Conservation (phyloP, 2,888 invertebrate species). For the Pterobdella sp. region DNA sequence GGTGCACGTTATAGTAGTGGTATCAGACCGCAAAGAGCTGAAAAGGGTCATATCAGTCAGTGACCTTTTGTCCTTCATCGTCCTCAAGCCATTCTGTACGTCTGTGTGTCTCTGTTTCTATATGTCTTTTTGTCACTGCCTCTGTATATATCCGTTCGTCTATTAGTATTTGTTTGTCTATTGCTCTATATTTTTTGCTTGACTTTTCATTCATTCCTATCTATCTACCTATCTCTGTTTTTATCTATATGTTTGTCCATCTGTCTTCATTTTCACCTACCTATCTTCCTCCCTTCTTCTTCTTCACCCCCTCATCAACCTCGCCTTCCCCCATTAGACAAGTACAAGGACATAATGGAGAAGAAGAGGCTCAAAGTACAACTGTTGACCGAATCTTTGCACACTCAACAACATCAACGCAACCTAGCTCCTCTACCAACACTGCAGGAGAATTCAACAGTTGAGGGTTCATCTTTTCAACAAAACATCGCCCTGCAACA, state of each 20-base stretch:
- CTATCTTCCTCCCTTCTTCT: no score
- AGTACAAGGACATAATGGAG: conserved; percentile 22
- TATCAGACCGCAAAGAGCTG: conserved; percentile 18
- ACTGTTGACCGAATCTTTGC: neutral
- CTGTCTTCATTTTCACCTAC: no score
- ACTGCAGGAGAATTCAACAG: conserved; percentile 15
- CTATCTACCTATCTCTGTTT: no score
- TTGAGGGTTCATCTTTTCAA: neutral
- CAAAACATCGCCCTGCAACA: neutral
- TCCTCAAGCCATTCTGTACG: conserved; percentile 27
- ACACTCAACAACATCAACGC: neutral
- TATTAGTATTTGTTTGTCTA: no score
- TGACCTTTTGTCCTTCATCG: conserved; percentile 19
- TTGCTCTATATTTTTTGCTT: no score
- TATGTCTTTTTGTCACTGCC: no score
- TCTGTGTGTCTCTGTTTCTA: neutral
- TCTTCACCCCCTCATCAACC: no score
- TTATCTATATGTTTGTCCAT: no score
- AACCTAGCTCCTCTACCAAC: conserved; percentile 12
- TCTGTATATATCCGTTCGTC: no score
- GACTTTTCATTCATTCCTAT: no score
- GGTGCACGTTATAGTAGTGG: conserved; percentile 22
- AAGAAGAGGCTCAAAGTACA: conserved; percentile 2
- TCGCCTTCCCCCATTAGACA: no score
- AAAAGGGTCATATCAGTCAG: conserved; percentile 21